Base-by-base conservation (phyloP, 1,140 invertebrate genomes). In the Macrobrachium nipponense region DNA sequence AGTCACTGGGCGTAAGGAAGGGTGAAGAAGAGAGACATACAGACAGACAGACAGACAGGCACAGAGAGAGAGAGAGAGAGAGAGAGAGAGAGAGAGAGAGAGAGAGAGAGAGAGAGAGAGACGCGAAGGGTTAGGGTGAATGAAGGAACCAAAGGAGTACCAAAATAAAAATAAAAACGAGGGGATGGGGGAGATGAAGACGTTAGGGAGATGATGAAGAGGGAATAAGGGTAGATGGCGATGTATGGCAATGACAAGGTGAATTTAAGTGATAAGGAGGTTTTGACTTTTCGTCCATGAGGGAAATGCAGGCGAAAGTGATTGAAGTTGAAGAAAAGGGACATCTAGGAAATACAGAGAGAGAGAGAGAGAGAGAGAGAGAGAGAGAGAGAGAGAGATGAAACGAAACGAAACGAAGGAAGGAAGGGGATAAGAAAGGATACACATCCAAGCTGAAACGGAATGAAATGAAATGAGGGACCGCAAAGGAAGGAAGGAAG, bases 1-100 rank as follows among this genome's bases (percentile, higher is more conserved):
- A 70, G 68, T 70, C 68, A 70, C 7, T 27, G 68, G 23, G 68
- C 68, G 68, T 23, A 70, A 70, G 68, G 23, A 23, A 23, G 68
- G 51, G 51, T 8, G 51, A 51, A 51, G 51, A 51, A 51, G 51
- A 58, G 73, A 76, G 73, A 76, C 15, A 44, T 36, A 76, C 15
- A 76, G 73, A 44, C 36, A 76, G 70, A 73, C 20, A 73, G 70
- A 15, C 20, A 75, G 0, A 77, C 15, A 59, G 44, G 60, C 18
- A 77, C 0, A n/a, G 5, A 77, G 75, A 58, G 43, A 58, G 7
- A 76, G 73, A 51, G 7, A 58, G 11, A 51, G 73, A 51, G 12
- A 77, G 44, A 59, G 44, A 77, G 44, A 77, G 1, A n/a, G 5
- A 77, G 75, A 58, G 43, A 58, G 7, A 76, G 73, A 51, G 7